Base-by-base conservation (phyloP, 2,888 invertebrate species). In the Chaetogeoica ovagalla region DNA sequence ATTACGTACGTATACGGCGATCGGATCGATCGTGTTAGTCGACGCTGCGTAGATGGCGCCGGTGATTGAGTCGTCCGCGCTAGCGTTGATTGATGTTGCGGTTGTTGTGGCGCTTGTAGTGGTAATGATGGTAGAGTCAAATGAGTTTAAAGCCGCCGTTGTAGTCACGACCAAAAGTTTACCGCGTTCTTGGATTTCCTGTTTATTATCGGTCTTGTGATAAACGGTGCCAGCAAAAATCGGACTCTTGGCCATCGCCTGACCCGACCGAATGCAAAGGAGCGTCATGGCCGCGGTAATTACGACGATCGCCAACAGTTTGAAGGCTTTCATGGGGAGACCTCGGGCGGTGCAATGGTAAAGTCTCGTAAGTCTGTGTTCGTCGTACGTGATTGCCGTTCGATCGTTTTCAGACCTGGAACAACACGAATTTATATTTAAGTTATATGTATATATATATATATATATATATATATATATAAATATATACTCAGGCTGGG, bases 191-290 rank as follows among this genome's bases (percentile, higher is more conserved):
- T 30, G 57, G 37, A 9, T 1, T 30, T 19, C 70, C 39, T 21
- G 39, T 21, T 15, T 37, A 7, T n/a, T 15, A 0, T 3, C 15
- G 43, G 75, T 23, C n/a, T 43, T 39, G 3, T 30, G 57, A 23
- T 73, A 62, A 23, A 62, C 72, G 30, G 30, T 30, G 1, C 48
- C 55, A 11, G 55, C 8, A 15, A 55, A 8, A 15, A 15, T 2
- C 13, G 66, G 4, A 19, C 43, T 43, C 57, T 75, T 75, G 43
- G 66, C 8, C 66, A 75, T 75, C 23, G 75, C 75, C 9, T 75
- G 75, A 43, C 75, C 75, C 13, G 75, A 75, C n/a, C 75, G 75
- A 9, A 75, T 75, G 43, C 75, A 66, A 55, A 75, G 66, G 30
- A 75, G 43, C n/a, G 75, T 66, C 43, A 75, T 66, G 59, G 55